These are phyloP conservation scores for Karalla daura DNA, from an alignment of 2,797 vertebrate species.

Conservation along the genomic window DNA sequence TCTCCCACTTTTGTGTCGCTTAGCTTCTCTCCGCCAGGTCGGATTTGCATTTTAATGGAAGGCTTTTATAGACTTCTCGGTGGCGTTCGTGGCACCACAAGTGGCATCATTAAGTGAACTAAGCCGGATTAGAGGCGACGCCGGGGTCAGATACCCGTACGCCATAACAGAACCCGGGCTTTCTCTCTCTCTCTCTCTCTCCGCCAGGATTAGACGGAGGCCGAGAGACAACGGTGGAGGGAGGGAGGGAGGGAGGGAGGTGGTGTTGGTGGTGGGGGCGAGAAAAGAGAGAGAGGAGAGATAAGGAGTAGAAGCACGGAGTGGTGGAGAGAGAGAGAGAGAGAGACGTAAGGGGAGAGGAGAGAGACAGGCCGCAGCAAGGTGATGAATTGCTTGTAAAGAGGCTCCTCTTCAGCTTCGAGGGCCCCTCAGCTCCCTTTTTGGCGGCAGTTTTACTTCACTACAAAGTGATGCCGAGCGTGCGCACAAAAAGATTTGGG, in stretches of 20 bases:
- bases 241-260: constrained; percentile 64
- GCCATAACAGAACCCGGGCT: constrained; percentile 88
- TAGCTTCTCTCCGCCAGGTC: constrained; percentile 89
- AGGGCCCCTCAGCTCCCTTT: constrained; percentile 59
- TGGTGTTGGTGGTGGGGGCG: constrained; percentile 60
- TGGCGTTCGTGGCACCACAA: constrained; percentile 95
- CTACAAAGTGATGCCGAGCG: constrained; percentile 34
- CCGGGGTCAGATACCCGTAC: constrained; percentile 92
- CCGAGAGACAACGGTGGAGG: constrained; percentile 77
- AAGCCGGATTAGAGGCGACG: constrained; percentile 99
- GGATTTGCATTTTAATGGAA: constrained; percentile 99
- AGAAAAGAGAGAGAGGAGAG: constrained; percentile 6
- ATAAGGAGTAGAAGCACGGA: constrained; percentile 20
- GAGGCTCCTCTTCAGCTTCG: constrained; percentile 72
- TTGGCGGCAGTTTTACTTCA: constrained; percentile 44
- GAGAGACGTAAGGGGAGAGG: constrained; percentile 52
- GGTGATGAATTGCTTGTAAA: constrained; percentile 79
- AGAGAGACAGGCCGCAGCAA: constrained; percentile 62
- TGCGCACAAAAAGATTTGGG: constrained; percentile 36
- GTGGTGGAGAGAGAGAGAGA: constrained; percentile 54
- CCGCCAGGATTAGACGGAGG: constrained; percentile 91
- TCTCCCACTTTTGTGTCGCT: constrained; percentile 94
- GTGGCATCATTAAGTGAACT: constrained; percentile 99
- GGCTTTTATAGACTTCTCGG: constrained; percentile 98
- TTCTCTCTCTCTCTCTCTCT: no score